phyloP scores from a whole-genome alignment of 2,888 invertebrate genomes.

The Brachynemurus nebulosus region DNA sequence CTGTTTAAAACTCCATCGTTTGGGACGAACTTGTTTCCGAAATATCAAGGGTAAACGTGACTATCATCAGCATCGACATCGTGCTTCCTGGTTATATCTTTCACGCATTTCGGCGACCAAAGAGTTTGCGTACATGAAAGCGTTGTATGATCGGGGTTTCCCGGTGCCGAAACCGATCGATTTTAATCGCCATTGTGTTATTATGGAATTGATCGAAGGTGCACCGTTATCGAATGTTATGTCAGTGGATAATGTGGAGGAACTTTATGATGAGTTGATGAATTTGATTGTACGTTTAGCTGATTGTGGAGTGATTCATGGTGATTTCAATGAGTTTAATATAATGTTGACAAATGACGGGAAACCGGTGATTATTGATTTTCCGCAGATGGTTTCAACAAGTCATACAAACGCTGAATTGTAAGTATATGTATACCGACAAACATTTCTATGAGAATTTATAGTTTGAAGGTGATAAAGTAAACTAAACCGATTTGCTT shows the following conservation, averaged over 20 bases:
- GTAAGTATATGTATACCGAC: constrained; percentile 34
- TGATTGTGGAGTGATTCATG: constrained; percentile 93
- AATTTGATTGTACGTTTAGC: constrained; percentile 79
- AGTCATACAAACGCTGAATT: constrained; percentile 82
- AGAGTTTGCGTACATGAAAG: constrained; percentile 97
- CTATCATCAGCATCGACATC: constrained; percentile 84
- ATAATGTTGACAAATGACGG: constrained; percentile 74
- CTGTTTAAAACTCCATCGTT: constrained; percentile 83
- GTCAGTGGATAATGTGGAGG: constrained; percentile 53
- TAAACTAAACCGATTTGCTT: too few relatives aligned
- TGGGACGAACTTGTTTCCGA: constrained; percentile 92
- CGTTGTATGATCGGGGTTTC: constrained; percentile 76
- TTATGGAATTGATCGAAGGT: constrained; percentile 86
- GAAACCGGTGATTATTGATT: constrained; percentile 84
- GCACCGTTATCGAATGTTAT: constrained; percentile 56
- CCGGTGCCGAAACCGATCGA: constrained; percentile 93
- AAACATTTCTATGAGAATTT: too few relatives aligned
- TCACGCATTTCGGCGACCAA: constrained; percentile 93
- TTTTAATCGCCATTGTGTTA: constrained; percentile 87
- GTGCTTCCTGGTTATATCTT: constrained; percentile 90
- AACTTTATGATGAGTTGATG: constrained; percentile 88
- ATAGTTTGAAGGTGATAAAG: too few relatives aligned
- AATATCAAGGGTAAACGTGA: constrained; percentile 93
- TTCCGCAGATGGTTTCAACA: constrained; percentile 98
- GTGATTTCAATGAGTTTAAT: constrained; percentile 99